These are phyloP conservation scores for Himalopsyche phryganea DNA, from an alignment of 1,140 invertebrate species.

Conservation along the genomic window DNA sequence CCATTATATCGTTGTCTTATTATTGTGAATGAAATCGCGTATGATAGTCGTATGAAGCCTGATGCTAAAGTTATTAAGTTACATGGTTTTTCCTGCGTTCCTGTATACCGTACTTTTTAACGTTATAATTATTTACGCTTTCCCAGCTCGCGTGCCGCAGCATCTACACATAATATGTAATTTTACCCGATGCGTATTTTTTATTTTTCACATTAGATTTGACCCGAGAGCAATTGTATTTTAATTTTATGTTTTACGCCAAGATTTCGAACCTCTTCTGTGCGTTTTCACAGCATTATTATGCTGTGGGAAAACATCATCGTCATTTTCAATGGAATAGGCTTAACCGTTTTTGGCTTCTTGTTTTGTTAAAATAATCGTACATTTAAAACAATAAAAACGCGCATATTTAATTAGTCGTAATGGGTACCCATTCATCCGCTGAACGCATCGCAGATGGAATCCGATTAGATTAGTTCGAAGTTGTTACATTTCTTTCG, in stretches of 20 bases:
- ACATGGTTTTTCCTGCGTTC: no score
- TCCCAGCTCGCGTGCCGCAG: neutral
- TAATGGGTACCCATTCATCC: constrained; percentile 12
- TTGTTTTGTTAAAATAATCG: neutral
- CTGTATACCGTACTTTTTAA: no score
- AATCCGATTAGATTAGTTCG: constrained; percentile 14
- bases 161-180: neutral
- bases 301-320: neutral
- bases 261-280: neutral
- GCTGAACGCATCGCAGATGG: constrained; percentile 13
- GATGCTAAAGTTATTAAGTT: no score
- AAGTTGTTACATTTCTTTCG: constrained; percentile 12
- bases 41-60: no score
- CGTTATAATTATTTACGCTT: neutral
- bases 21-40: no score
- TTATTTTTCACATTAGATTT: neutral
- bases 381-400: constrained; percentile 10
- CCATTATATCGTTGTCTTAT: no score
- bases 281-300: neutral
- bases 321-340: neutral
- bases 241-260: neutral
- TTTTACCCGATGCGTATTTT: neutral
- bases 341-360: neutral
- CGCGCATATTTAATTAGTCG: constrained; percentile 5
- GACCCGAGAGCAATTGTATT: constrained; percentile 1